A percentile compares a stretch with the other conserved stretches of the same genome.
These are phyloP conservation scores for Belonocnema kinseyi DNA, from an alignment of 1,140 invertebrate species.

Conservation along the genomic window DNA sequence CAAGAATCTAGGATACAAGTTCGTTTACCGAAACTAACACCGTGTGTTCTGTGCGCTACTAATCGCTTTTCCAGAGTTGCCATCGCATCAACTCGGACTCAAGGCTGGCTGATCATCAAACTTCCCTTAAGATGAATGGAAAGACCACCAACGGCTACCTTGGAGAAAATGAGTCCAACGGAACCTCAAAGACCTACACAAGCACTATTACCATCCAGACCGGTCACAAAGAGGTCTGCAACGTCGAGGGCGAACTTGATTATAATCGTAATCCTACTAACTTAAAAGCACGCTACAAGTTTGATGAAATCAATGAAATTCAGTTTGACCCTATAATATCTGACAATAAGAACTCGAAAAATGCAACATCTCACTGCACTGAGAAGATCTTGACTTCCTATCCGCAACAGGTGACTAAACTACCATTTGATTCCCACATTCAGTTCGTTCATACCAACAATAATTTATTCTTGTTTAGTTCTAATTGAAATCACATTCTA, in stretches of 20 bases:
- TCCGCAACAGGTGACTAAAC: not conserved
- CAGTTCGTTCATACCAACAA: too few relatives aligned
- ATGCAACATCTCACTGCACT: not conserved
- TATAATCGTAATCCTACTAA: conserved; percentile 65
- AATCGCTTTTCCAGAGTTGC: conserved; percentile 71
- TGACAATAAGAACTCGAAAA: conserved; percentile 44
- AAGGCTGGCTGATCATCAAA: conserved; percentile 42
- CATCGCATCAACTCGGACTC: conserved; percentile 58
- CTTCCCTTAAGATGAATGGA: conserved; percentile 50
- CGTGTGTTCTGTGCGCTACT: conserved; percentile 65
- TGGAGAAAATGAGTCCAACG: conserved; percentile 50
- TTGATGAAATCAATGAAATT: conserved; percentile 58
- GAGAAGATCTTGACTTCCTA: not conserved
- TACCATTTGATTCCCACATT: not conserved
- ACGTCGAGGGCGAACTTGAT: conserved; percentile 51
- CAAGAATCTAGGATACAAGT: conserved; percentile 33
- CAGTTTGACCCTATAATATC: conserved; percentile 57
- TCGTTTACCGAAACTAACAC: conserved; percentile 52
- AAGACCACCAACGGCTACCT: conserved; percentile 47
- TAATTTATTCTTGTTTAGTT: too few relatives aligned
- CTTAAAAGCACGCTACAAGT: conserved; percentile 52
- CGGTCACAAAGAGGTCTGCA: conserved; percentile 64
- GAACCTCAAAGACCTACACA: conserved; percentile 68
- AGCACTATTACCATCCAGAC: conserved; percentile 72
- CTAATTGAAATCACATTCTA: too few relatives aligned